Evolutionary conservation across 1,140 invertebrate genomes (phyloP), one percentile per base, ranked within the genome.

Genomic region (Copidosoma floridanum): DNA sequence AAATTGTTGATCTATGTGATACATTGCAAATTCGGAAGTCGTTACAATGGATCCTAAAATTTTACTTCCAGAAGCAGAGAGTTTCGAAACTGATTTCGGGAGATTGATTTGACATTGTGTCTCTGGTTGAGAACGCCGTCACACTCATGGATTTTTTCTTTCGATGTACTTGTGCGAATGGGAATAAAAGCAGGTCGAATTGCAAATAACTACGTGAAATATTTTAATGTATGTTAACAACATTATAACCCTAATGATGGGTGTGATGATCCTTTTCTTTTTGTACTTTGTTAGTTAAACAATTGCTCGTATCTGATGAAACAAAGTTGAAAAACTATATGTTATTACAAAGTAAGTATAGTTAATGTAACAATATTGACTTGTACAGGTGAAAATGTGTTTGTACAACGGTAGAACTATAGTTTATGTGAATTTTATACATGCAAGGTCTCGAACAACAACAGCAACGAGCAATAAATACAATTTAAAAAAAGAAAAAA

Each of bases 251-350:
- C 51, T 20, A 44, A 24, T 55, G 37, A 56, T 52, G 60, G 58
- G 60, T 56, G 60, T 53, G 56, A 63, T 63, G 61, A 52, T 63
- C 54, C 54, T 57, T 63, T 57, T 63, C 55, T 63, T 53, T 57
- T 63, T 63, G 61, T 63, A 57, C 61, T 63, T 63, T 57, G 61
- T 63, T 63, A 62, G 12, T 55, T 52, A 57, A 57, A 57, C 52
- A 32, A n/a, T 16, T 61, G 37, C 55, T 61, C 52, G 43, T 61
- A 16, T 54, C 52, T 61, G 52, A 61, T 55, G 43, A 41, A 32
- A 38, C 32, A 40, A 54, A 47, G 58, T 60, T n/a, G n/a, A n/a
- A n/a, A n/a, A n/a, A n/a, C n/a, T n/a, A n/a, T n/a, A n/a, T n/a
- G n/a, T n/a, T n/a, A n/a, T n/a, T n/a, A n/a, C n/a, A n/a, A n/a